Conservation (phyloP, 2,113 vertebrate genomes). For the Menura novaehollandiae region DNA sequence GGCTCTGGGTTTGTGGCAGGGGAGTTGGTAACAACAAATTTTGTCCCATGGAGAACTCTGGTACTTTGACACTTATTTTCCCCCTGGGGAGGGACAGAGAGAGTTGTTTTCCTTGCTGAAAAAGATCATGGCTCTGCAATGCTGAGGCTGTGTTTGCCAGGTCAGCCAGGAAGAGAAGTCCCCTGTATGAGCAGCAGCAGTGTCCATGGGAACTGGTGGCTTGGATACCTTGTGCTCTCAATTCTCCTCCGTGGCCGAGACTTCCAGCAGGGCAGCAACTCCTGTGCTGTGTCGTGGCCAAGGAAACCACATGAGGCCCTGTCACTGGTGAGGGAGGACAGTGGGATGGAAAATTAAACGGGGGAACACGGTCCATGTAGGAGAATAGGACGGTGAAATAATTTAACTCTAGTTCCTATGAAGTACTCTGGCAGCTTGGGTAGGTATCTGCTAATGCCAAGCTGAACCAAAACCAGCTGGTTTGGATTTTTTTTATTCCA, state of each 20-base stretch:
- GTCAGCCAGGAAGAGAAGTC: not conserved
- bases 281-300: not conserved
- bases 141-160: not conserved
- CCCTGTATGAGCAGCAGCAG: not conserved
- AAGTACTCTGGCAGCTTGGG: not conserved
- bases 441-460: not conserved
- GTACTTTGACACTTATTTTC: not conserved
- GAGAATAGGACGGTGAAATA: not conserved
- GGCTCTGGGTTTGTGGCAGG: not conserved
- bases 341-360: not conserved
- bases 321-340: rapidly evolving
- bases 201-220: not conserved
- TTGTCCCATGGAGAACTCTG: not conserved
- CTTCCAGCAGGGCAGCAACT: not conserved
- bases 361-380: not conserved
- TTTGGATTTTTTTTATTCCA: not conserved
- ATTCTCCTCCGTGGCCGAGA: rapidly evolving
- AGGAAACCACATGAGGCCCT: not conserved
- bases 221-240: not conserved
- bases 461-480: not conserved
- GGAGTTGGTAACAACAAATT: not conserved
- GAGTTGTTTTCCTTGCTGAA: not conserved
- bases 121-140: not conserved
- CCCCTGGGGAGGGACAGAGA: not conserved
- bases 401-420: not conserved